phyloP scores from a whole-genome alignment of 2,888 invertebrate genomes.

The Euzetes globulus region DNA sequence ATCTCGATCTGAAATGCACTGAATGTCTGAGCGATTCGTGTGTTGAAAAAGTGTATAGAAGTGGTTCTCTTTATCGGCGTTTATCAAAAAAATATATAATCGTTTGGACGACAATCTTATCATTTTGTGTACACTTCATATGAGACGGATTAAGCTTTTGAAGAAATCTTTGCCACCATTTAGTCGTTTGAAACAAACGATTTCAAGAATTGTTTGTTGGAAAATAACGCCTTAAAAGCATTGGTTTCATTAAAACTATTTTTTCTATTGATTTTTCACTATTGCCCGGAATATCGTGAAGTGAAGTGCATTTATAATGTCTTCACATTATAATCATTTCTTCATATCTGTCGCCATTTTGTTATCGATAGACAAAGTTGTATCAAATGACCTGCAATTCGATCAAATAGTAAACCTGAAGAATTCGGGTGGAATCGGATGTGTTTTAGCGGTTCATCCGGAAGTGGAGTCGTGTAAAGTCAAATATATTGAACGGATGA shows the following conservation, averaged over 20 bases:
- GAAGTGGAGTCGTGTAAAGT: neutral
- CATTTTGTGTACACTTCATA: neutral
- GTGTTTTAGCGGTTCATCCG: neutral
- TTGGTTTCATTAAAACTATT: neutral
- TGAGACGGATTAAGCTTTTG: neutral
- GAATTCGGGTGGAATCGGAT: slow-evolving; percentile 18
- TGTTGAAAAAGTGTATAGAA: neutral
- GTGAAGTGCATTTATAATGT: neutral
- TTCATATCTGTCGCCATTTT: neutral
- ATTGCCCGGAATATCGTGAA: no score
- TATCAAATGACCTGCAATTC: neutral
- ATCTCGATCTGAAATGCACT: no score
- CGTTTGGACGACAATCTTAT: neutral
- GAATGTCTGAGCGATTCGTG: no score
- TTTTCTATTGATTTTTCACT: neutral
- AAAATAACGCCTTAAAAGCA: neutral
- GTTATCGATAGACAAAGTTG: neutral
- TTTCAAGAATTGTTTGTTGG: neutral
- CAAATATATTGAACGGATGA: neutral
- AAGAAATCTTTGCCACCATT: no score
- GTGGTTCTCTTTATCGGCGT: slow-evolving; percentile 4
- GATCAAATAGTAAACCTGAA: slow-evolving; percentile 5
- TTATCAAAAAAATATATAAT: neutral
- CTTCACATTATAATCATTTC: neutral
- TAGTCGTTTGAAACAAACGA: neutral